Conservation (phyloP, 2,888 invertebrate genomes). For the Ypsolopha sequella region DNA sequence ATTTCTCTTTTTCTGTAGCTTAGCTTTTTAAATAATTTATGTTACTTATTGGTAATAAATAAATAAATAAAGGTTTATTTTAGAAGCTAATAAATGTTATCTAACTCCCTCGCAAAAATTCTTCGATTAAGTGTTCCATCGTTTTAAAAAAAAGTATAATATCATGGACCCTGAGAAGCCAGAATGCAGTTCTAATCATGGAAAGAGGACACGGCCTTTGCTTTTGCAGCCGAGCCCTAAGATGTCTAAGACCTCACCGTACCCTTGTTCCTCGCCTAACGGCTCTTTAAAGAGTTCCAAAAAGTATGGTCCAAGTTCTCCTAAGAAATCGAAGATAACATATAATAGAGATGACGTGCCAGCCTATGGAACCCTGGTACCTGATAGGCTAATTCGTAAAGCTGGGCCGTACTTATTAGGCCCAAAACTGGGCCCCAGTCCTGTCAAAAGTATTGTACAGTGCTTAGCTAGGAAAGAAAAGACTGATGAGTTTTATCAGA, state of each 20-base stretch:
- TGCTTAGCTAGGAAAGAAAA: conserved; percentile 79
- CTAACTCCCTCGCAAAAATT: too few species aligned
- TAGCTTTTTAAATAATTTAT: too few species aligned
- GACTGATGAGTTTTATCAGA: conserved; percentile 77
- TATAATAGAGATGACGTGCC: conserved; percentile 55
- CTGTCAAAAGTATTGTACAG: conserved; percentile 82
- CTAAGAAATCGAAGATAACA: conserved; percentile 32
- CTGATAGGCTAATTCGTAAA: conserved; percentile 64
- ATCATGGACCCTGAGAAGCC: conserved; percentile 55
- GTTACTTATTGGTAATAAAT: too few species aligned
- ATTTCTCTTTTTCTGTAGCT: too few species aligned
- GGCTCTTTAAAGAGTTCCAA: conserved; percentile 35
- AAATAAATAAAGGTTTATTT: too few species aligned
- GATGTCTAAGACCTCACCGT: conserved; percentile 44
- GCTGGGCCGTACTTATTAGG: conserved; percentile 80
- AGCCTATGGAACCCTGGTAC: conserved; percentile 61
- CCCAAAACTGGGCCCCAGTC: conserved; percentile 78
- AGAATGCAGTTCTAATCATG: conserved; percentile 47
- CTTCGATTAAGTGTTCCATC: not conserved
- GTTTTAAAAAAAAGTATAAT: conserved; percentile 14
- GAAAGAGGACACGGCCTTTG: conserved; percentile 61
- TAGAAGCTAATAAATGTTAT: too few species aligned
- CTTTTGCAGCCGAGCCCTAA: conserved; percentile 52
- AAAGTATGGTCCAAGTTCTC: conserved; percentile 28
- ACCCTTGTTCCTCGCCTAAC: conserved; percentile 38